Evolutionary conservation across 2,113 vertebrate genomes (phyloP).

Genomic region (Platichthys flesus): DNA sequence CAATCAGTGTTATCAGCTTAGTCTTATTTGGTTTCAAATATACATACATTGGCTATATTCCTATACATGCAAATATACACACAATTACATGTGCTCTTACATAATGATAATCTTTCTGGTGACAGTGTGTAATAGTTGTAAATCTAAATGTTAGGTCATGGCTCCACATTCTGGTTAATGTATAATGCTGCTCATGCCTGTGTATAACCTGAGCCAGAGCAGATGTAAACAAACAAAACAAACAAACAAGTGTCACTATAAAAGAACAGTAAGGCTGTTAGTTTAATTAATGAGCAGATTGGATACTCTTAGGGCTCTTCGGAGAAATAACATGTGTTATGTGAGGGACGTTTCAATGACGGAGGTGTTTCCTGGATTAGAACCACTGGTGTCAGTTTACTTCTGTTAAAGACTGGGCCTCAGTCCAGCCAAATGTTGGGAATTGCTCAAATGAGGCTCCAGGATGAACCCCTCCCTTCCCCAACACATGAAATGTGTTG

Average conservation of each 20-base stretch:
- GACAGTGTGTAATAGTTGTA: too few relatives aligned
- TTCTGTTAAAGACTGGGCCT: not conserved
- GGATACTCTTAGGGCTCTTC: conserved; percentile 6
- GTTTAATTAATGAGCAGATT: not conserved
- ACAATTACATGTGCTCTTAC: too few relatives aligned
- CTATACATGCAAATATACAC: not conserved
- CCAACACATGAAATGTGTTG: conserved; percentile 52
- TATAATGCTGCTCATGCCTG: not conserved
- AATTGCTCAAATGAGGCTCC: conserved; percentile 60
- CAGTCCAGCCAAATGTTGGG: conserved; percentile 12
- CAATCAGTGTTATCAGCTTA: not conserved
- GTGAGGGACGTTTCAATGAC: too few relatives aligned
- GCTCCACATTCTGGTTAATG: too few relatives aligned
- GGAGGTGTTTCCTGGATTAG: too few relatives aligned
- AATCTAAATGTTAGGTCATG: too few relatives aligned
- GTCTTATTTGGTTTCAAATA: not conserved
- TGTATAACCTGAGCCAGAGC: not conserved
- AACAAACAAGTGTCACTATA: not conserved
- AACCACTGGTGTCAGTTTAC: too few relatives aligned
- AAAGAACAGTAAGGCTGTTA: conserved; percentile 6
- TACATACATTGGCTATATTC: not conserved
- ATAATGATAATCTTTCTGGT: too few relatives aligned
- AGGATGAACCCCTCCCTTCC: conserved; percentile 43
- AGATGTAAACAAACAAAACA: conserved; percentile 5
- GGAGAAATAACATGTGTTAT: not conserved